These are phyloP conservation scores for Pyrocoelia pectoralis DNA, from an alignment of 2,888 invertebrate species.

Conservation along the genomic window DNA sequence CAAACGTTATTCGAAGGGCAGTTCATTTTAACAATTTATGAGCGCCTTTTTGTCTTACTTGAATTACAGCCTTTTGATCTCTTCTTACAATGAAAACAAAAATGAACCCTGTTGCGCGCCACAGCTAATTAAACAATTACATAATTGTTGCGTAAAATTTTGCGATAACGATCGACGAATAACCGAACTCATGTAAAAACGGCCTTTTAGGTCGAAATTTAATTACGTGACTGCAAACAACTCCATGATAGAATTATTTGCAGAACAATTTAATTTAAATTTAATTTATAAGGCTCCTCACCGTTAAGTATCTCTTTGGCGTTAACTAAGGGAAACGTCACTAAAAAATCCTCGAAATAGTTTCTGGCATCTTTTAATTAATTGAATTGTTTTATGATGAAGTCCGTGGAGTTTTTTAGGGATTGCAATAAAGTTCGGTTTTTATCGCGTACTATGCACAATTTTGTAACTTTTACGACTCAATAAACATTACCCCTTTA, in stretches of 20 bases:
- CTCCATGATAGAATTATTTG: slow-evolving; percentile 9
- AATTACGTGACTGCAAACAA: slow-evolving; percentile 5
- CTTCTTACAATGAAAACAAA: too few relatives aligned
- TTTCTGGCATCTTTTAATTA: background rate
- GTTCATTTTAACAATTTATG: slow-evolving; percentile 1
- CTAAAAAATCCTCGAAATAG: background rate
- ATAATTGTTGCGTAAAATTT: background rate
- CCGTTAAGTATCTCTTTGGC: background rate
- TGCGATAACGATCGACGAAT: background rate
- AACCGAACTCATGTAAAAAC: background rate
- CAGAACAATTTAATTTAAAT: slow-evolving; percentile 11
- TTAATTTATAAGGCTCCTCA: background rate
- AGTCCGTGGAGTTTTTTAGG: background rate
- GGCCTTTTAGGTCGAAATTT: background rate
- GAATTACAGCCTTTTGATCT: background rate
- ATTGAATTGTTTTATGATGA: background rate
- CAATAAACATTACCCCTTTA: too few relatives aligned
- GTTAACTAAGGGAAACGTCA: slow-evolving; percentile 1
- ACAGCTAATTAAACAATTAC: too few relatives aligned
- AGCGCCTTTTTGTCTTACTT: background rate
- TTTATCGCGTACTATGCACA: background rate
- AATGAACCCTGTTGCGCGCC: too few relatives aligned
- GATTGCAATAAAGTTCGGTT: background rate
- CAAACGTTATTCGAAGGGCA: background rate
- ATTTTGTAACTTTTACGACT: background rate